A percentile compares a stretch with the other conserved stretches of the same genome.
Conservation (phyloP, 2,888 invertebrate genomes). For the Lasius fuliginosus region DNA sequence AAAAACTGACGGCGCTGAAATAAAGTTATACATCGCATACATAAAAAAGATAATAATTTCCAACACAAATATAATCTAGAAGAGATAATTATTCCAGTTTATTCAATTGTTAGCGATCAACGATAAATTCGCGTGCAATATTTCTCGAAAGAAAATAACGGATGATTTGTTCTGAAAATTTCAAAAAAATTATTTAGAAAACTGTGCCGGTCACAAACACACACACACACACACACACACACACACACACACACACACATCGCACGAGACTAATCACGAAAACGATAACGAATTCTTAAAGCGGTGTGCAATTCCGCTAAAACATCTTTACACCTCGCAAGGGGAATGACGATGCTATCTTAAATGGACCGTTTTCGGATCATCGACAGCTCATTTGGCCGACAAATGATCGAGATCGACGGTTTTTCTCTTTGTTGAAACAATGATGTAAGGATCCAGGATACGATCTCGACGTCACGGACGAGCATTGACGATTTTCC, state of each 20-base stretch:
- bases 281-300: conserved; percentile 70
- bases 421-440: conserved; percentile 62
- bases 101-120: background rate
- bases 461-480: conserved; percentile 60
- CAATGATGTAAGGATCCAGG: conserved; percentile 53
- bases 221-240: no score
- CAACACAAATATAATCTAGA: background rate
- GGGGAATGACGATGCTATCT: conserved; percentile 66
- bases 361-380: conserved; percentile 57
- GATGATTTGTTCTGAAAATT: no score
- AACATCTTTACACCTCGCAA: conserved; percentile 81
- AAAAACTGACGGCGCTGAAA: no score
- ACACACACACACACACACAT: background rate
- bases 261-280: background rate
- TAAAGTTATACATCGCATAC: background rate
- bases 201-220: background rate
- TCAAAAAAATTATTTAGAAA: background rate
- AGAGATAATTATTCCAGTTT: background rate
- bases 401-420: conserved; percentile 56
- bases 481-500: conserved; percentile 73
- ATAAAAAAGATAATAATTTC: background rate
- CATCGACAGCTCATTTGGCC: conserved; percentile 59
- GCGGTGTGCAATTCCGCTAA: conserved; percentile 80
- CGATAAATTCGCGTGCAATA: no score
- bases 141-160: no score